Evolutionary conservation across 2,797 vertebrate genomes (phyloP).

Genomic region (Antennarius maculatus): DNA sequence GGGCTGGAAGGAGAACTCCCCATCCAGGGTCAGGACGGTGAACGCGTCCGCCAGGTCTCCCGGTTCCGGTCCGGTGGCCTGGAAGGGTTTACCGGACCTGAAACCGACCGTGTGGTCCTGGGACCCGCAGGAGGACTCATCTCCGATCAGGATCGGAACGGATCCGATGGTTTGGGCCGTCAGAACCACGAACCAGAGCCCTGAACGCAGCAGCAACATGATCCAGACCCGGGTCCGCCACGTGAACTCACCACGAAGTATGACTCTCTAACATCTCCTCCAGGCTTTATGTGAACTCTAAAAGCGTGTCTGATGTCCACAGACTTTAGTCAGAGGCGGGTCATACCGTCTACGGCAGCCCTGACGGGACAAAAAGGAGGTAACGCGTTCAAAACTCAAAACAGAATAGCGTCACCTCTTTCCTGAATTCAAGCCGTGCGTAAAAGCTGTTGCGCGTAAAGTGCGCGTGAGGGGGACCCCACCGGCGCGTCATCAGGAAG

Average conservation of each 20-base stretch:
- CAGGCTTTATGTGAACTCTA: neutral
- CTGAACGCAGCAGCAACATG: slow-evolving; percentile 43
- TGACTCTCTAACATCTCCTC: too few relatives aligned
- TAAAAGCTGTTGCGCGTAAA: too few relatives aligned
- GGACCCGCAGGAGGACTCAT: neutral
- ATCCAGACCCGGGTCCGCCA: neutral
- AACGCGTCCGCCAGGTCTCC: slow-evolving; percentile 73
- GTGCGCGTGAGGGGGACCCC: too few relatives aligned
- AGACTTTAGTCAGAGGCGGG: slow-evolving; percentile 29
- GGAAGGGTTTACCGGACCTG: neutral
- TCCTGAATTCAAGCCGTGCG: too few relatives aligned
- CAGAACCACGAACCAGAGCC: slow-evolving; percentile 30
- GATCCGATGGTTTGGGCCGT: slow-evolving; percentile 19
- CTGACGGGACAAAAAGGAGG: too few relatives aligned
- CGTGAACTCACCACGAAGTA: slow-evolving; percentile 22
- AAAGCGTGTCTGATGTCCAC: too few relatives aligned
- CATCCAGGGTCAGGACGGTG: slow-evolving; percentile 74
- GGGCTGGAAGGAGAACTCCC: slow-evolving; percentile 71
- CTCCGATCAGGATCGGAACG: neutral
- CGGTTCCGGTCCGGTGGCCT: slow-evolving; percentile 62
- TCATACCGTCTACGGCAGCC: too few relatives aligned
- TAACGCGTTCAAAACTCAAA: too few relatives aligned
- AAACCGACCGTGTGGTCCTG: neutral
- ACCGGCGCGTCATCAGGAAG: too few relatives aligned
- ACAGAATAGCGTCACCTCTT: too few relatives aligned